Conservation (phyloP, 2,888 invertebrate genomes). For the Lochmaea capreae region DNA sequence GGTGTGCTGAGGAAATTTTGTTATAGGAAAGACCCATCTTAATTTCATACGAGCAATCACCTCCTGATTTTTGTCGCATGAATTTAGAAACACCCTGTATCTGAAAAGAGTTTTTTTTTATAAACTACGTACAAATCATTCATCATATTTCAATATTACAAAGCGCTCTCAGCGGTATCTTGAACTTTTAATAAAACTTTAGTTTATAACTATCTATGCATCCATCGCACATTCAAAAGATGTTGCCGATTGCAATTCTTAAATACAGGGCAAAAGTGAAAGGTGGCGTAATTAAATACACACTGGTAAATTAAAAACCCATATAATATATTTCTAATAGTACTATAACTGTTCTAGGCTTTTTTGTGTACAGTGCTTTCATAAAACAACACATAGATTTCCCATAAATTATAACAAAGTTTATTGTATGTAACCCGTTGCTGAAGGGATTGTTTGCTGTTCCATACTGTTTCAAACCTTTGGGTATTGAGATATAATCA, state of each 20-base stretch:
- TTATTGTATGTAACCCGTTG: no score
- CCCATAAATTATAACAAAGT: no score
- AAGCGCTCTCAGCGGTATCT: neutral
- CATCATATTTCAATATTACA: neutral
- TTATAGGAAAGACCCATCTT: no score
- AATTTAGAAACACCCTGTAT: no score
- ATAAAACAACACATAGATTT: neutral
- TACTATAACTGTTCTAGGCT: neutral
- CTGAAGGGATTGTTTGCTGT: no score
- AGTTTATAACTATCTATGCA: neutral
- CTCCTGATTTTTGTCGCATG: no score
- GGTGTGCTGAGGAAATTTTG: no score
- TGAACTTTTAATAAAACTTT: constrained; percentile 7
- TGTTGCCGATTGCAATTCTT: neutral
- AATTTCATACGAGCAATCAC: no score
- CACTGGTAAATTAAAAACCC: neutral
- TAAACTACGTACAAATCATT: neutral
- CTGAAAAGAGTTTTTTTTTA: neutral
- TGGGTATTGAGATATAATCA: no score
- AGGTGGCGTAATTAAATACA: neutral
- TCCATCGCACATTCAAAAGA: constrained; percentile 1
- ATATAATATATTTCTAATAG: neutral
- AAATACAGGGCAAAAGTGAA: constrained; percentile 1
- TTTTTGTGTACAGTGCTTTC: neutral
- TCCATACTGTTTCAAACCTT: no score